Evolutionary conservation across 2,888 invertebrate genomes (phyloP), one percentile per base, ranked within the genome.

Genomic region (Amphimallon solstitiale): DNA sequence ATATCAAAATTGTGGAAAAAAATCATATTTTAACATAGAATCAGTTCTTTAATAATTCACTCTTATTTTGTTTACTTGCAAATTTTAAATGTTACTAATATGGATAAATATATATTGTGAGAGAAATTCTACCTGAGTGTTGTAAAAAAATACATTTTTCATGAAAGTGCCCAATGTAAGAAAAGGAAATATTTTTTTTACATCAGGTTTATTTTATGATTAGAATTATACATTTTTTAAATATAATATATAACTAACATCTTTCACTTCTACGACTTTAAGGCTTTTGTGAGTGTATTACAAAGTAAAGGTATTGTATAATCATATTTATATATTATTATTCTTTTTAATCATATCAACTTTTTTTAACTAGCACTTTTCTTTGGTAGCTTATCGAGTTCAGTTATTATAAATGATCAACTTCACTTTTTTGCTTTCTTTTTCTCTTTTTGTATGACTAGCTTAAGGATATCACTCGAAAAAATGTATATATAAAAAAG

Each of bases 381-480:
- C 74, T 74, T 74, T 74, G 74, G 74, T 74, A 73, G 70, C 71
- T 70, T 72, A 48, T 61, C 56, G 56, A 59, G 43, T 59, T 59
- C 43, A 43, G 9, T 51, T 29, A n/a, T 29, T 48, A 54, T 54
- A 21, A 43, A 43, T 59, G 56, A 59, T 59, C 56, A 40, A 23
- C 15, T 43, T 29, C 29, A 29, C 9, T 29, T 56, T 38, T 12
- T 63, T 68, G 66, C 65, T 37, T 62, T 56, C 65, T 49, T 40
- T 70, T 64, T 70, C 63, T 71, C 70, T 68, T 59, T 64, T 68
- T 70, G 65, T 71, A 73, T 75, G 75, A 75, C 75, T 75, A 75
- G 75, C 74, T 73, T 74, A 70, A 71, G 69, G 70, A 75, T 75
- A 75, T 75, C 75, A 75, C 75, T 73, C 74, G 51, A 70, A 70